These are phyloP conservation scores for Malurus melanocephalus DNA, from an alignment of 2,113 vertebrate species.

Conservation along the genomic window DNA sequence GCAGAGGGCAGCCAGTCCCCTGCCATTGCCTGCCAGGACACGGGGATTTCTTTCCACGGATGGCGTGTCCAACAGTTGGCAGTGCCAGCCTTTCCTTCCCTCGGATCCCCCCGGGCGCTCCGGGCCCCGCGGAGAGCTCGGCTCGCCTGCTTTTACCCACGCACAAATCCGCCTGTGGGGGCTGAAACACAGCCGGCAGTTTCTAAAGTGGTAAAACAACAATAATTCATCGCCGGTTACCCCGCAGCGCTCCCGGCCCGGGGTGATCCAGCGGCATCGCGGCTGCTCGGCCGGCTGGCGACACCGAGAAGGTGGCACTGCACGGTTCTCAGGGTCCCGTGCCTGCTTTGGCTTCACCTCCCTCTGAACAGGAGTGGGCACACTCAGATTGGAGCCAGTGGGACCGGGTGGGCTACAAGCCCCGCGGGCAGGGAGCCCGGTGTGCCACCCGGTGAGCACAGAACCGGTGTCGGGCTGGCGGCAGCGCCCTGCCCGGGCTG, in stretches of 20 bases:
- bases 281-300: too few species aligned
- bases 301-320: fast-evolving
- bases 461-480: not conserved
- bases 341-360: not conserved
- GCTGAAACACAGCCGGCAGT: fast-evolving
- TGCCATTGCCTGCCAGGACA: not conserved
- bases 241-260: not conserved
- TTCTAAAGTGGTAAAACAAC: not conserved
- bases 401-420: fast-evolving
- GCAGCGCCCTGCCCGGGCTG: not conserved
- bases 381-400: fast-evolving
- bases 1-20: not conserved
- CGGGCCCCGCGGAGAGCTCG: not conserved
- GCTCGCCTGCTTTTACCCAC: not conserved
- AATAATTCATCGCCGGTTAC: not conserved
- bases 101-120: not conserved
- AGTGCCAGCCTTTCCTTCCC: not conserved
- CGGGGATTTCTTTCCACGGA: not conserved
- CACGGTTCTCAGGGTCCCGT: fast-evolving
- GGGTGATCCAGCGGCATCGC: not conserved
- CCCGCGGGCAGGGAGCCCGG: fast-evolving
- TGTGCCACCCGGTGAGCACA: fast-evolving
- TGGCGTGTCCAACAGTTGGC: not conserved
- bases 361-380: not conserved
- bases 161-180: not conserved